Base-by-base conservation (phyloP, 2,797 vertebrate species). In the Hafferia zeledoni region DNA sequence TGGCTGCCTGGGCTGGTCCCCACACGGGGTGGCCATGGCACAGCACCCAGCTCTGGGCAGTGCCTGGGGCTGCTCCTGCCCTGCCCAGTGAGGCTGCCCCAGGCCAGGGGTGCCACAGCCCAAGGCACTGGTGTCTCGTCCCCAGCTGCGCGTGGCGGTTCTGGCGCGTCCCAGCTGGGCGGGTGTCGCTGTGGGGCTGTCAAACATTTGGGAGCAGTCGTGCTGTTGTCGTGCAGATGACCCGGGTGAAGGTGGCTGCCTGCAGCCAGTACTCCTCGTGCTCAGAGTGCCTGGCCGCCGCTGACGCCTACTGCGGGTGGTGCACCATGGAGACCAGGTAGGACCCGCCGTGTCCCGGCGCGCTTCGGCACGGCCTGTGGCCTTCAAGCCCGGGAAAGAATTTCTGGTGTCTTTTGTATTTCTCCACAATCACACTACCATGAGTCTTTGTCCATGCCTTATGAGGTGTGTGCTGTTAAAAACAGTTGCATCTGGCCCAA, bases 221-320 rank as follows among this genome's bases (percentile, higher is more conserved):
- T 87, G 89, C 47, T 83, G 46, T 88, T 90, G 86, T 94, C 16
- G 13, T 96, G 94, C 96, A 99, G 99, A 98, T 99, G 97, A 97
- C 98, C 2, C 98, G 98, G 69, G 99, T 99, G 87, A 99, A 98
- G 89, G 99, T 99, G 83, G 98, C 99, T 1, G 98, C 98, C 7
- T 99, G 99, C 90, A 97, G 98, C 75, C 98, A 98, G 93, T 99
- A 99, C 93, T 87, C 50, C 30, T 98, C 98, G 43, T 99, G 99
- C 72, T n/a, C 31, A 3, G 98, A 98, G 92, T 99, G 99, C 87
- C 97, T 99, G 97, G 98, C 97, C 0, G 98, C 98, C 0, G 98
- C 98, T 0, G 99, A 99, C 1, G 98, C 99, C 69, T 98, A 99
- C 97, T 99, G 99, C 5, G 99, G 99, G 68, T 99, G 99, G 99